These are phyloP conservation scores for Drosophila biarmipes DNA, from an alignment of 1,140 invertebrate genomes.

Conservation along the genomic window DNA sequence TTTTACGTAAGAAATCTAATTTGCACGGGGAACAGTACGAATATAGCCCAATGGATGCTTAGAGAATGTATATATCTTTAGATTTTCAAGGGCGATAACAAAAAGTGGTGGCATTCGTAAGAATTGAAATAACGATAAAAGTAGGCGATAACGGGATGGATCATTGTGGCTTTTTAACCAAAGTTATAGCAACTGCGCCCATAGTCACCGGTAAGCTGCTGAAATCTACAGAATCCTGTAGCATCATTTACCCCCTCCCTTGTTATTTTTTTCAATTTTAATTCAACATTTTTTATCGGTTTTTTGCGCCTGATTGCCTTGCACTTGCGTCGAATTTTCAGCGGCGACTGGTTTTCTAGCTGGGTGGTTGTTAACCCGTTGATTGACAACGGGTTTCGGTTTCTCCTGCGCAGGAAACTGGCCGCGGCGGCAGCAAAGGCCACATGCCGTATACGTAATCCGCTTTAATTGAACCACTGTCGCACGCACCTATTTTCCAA, in stretches of 20 bases:
- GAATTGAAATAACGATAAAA: not conserved
- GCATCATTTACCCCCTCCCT: not conserved
- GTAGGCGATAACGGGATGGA: not conserved
- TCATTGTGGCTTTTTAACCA: not conserved
- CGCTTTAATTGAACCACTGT: conserved; percentile 74
- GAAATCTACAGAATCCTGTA: not conserved
- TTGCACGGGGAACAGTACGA: too few relatives aligned
- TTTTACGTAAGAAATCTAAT: too few relatives aligned
- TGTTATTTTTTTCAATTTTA: not conserved
- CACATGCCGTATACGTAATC: conserved; percentile 73
- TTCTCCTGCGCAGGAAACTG: conserved; percentile 48
- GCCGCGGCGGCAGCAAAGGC: conserved; percentile 18
- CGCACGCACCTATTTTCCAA: conserved; percentile 50
- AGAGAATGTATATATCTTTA: too few relatives aligned
- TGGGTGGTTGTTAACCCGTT: conserved; percentile 54
- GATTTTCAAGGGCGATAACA: too few relatives aligned
- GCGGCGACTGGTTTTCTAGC: conserved; percentile 51
- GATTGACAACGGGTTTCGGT: conserved; percentile 59
- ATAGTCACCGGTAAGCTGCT: too few relatives aligned
- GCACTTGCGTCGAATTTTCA: conserved; percentile 65
- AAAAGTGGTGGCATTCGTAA: too few relatives aligned
- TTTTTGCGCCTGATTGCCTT: conserved; percentile 52
- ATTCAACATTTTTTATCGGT: not conserved
- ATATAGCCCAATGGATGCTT: too few relatives aligned
- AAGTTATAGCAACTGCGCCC: too few relatives aligned